phyloP scores from a whole-genome alignment of 2,888 invertebrate species.

The Acanthococcus lagerstroemiae region DNA sequence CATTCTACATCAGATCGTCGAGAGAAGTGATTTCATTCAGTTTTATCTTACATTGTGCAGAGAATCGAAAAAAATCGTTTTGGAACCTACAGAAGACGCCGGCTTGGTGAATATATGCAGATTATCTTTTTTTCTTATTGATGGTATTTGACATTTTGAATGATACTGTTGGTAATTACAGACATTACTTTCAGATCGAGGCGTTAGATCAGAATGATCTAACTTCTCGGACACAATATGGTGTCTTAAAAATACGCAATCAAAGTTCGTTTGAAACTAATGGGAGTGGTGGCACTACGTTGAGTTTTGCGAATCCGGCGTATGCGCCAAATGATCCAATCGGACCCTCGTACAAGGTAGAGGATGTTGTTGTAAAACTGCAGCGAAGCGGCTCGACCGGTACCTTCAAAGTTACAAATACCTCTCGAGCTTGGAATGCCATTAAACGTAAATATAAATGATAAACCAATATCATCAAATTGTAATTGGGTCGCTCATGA shows the following conservation, averaged over 20 bases:
- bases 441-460: conserved; percentile 48
- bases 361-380: conserved; percentile 56
- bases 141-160: neutral
- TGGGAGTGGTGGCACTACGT: conserved; percentile 47
- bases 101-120: conserved; percentile 52
- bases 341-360: conserved; percentile 44
- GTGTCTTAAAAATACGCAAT: conserved; percentile 65
- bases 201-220: conserved; percentile 45
- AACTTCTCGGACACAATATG: conserved; percentile 52
- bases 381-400: conserved; percentile 33
- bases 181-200: conserved; percentile 9
- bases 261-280: conserved; percentile 39
- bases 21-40: conserved; percentile 69
- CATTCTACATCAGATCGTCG: conserved; percentile 63
- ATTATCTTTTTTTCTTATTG: too few species aligned
- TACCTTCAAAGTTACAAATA: conserved; percentile 40
- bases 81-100: conserved; percentile 77
- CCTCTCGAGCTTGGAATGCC: conserved; percentile 45
- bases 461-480: too few species aligned
- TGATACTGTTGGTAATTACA: neutral
- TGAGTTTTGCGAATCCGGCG: conserved; percentile 75
- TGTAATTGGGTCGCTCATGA: too few species aligned
- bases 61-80: conserved; percentile 64
- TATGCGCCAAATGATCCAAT: conserved; percentile 57
- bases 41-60: conserved; percentile 67